A percentile compares a stretch with the other conserved stretches of the same genome.
Evolutionary conservation across 2,113 vertebrate species (phyloP).

Genomic region (Istiophorus platypterus): DNA sequence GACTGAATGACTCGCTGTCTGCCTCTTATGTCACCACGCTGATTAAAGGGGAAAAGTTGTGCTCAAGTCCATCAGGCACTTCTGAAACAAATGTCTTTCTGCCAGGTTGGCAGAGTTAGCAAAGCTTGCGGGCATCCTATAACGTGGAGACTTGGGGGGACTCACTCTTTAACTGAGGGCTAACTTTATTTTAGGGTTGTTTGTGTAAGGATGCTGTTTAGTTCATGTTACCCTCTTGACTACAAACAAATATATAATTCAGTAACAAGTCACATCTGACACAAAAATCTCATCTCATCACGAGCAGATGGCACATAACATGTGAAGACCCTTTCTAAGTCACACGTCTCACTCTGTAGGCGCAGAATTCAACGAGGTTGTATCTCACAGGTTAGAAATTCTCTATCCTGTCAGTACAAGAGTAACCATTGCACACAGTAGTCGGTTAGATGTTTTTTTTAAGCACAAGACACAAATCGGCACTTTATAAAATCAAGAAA

Average conservation of each 20-base stretch:
- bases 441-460: conserved; percentile 36
- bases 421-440: conserved; percentile 31
- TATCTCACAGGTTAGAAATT: conserved; percentile 4
- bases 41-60: conserved; percentile 77
- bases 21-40: conserved; percentile 70
- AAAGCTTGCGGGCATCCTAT: conserved; percentile 11
- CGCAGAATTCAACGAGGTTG: neutral
- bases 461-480: conserved; percentile 20
- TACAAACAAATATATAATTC: neutral
- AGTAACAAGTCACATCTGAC: neutral
- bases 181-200: neutral
- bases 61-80: conserved; percentile 48
- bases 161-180: neutral
- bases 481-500: conserved; percentile 42
- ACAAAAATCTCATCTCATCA: neutral
- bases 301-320: neutral
- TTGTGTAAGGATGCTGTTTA: neutral
- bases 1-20: conserved; percentile 71
- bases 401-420: neutral
- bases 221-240: neutral
- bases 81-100: conserved; percentile 50
- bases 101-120: conserved; percentile 64
- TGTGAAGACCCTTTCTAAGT: neutral
- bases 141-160: neutral
- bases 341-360: neutral